Evolutionary conservation across 2,113 vertebrate species (phyloP).

Genomic region (Neogobius melanostomus): DNA sequence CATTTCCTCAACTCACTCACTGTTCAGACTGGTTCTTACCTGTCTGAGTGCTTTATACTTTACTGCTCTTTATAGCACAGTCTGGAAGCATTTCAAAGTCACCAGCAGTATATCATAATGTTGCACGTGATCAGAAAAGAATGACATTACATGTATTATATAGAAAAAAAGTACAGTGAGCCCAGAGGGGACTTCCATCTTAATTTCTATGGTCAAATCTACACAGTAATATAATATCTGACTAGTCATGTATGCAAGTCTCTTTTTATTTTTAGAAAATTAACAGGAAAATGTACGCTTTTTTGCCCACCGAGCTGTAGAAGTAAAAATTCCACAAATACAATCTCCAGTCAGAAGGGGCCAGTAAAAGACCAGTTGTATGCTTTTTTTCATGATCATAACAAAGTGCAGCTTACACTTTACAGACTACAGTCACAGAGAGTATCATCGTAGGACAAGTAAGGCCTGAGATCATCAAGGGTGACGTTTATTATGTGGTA

Average conservation of each 20-base stretch:
- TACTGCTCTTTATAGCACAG: constrained; percentile 8
- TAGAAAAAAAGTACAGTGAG: constrained; percentile 8
- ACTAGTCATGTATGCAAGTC: too few species aligned
- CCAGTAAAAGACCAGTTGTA: background rate
- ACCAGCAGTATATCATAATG: constrained; percentile 10
- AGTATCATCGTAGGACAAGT: too few species aligned
- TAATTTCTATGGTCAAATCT: background rate
- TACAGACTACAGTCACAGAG: too few species aligned
- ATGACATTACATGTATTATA: constrained; percentile 20
- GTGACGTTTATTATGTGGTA: too few species aligned
- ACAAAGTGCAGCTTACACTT: too few species aligned
- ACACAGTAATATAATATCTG: too few species aligned
- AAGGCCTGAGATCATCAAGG: too few species aligned
- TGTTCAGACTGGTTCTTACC: constrained; percentile 32
- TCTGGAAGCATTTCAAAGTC: constrained; percentile 40
- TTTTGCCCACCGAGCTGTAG: background rate
- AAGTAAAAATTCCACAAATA: background rate
- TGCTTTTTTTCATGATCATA: too few species aligned
- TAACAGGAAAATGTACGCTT: too few species aligned
- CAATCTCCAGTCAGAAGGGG: background rate
- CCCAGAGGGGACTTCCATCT: constrained; percentile 28
- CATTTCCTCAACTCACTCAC: constrained; percentile 10
- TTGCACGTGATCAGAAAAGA: constrained; percentile 23
- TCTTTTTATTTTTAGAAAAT: too few species aligned
- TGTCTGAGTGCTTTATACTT: constrained; percentile 36